phyloP scores from a whole-genome alignment of 2,888 invertebrate species.

The Chloroclystis v-ata region DNA sequence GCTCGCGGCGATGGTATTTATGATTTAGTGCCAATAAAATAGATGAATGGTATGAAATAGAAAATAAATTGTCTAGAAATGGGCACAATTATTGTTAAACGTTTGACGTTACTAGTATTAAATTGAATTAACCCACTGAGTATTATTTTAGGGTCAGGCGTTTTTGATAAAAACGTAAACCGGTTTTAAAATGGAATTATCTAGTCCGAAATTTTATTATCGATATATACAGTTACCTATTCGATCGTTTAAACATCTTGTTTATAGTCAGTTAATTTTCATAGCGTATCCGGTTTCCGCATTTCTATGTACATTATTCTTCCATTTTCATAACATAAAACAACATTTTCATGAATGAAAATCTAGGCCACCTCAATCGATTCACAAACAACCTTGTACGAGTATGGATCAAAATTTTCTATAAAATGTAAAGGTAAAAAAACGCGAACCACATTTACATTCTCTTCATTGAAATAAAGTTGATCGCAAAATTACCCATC shows the following conservation, averaged over 20 bases:
- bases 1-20: slow-evolving; percentile 22
- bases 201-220: slow-evolving; percentile 28
- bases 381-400: no score
- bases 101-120: slow-evolving; percentile 8
- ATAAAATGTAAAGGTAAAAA: background rate
- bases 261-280: slow-evolving; percentile 33
- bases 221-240: slow-evolving; percentile 36
- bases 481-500: slow-evolving; percentile 9
- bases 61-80: slow-evolving; percentile 21
- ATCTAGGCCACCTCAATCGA: no score
- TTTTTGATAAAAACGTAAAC: slow-evolving; percentile 28
- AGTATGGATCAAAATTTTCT: no score
- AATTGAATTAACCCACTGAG: slow-evolving; percentile 29
- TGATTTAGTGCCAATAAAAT: slow-evolving; percentile 38
- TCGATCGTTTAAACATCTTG: slow-evolving; percentile 39
- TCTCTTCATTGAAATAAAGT: slow-evolving; percentile 2
- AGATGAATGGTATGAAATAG: slow-evolving; percentile 28
- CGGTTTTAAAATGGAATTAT: slow-evolving; percentile 30
- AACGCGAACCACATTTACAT: slow-evolving; percentile 1
- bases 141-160: slow-evolving; percentile 27
- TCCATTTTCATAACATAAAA: background rate
- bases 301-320: no score
- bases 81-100: slow-evolving; percentile 14
- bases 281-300: slow-evolving; percentile 3
- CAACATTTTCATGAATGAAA: background rate